Percentiles rank a stretch among this genome's conserved stretches.
These are phyloP conservation scores for Papilio glaucus DNA, from an alignment of 1,140 invertebrate species.

Conservation along the genomic window DNA sequence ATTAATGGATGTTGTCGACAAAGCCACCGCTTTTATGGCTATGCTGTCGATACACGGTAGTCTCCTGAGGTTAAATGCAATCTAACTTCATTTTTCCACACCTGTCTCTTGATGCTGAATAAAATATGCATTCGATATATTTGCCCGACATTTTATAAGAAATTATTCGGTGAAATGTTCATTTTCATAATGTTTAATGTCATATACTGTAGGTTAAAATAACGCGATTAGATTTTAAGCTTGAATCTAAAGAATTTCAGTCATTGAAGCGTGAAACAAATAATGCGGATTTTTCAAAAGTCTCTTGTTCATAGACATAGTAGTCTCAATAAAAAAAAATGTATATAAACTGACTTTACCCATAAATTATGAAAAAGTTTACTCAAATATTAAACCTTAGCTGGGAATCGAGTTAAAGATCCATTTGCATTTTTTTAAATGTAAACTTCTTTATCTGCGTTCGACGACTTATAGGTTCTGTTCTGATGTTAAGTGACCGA, in stretches of 20 bases:
- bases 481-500: too few relatives aligned
- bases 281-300: slow-evolving; percentile 15
- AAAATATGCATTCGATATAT: slow-evolving; percentile 16
- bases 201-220: too few relatives aligned
- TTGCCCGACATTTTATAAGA: not conserved
- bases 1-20: slow-evolving; percentile 15
- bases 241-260: not conserved
- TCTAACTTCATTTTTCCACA: slow-evolving; percentile 26
- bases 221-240: not conserved
- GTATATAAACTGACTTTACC: too few relatives aligned
- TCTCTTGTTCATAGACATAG: not conserved
- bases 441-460: too few relatives aligned
- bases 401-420: too few relatives aligned
- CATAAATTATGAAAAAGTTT: too few relatives aligned
- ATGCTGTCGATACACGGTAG: not conserved
- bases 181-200: too few relatives aligned
- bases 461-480: too few relatives aligned
- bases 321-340: too few relatives aligned
- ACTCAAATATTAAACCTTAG: too few relatives aligned
- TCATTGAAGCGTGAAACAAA: slow-evolving; percentile 24
- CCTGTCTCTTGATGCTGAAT: not conserved
- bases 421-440: too few relatives aligned
- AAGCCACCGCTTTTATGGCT: slow-evolving; percentile 12
- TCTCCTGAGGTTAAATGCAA: slow-evolving; percentile 28
- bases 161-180: not conserved